A percentile compares a stretch with the other conserved stretches of the same genome.
Conservation (phyloP, 2,113 vertebrate genomes). For the Nothobranchius furzeri region DNA sequence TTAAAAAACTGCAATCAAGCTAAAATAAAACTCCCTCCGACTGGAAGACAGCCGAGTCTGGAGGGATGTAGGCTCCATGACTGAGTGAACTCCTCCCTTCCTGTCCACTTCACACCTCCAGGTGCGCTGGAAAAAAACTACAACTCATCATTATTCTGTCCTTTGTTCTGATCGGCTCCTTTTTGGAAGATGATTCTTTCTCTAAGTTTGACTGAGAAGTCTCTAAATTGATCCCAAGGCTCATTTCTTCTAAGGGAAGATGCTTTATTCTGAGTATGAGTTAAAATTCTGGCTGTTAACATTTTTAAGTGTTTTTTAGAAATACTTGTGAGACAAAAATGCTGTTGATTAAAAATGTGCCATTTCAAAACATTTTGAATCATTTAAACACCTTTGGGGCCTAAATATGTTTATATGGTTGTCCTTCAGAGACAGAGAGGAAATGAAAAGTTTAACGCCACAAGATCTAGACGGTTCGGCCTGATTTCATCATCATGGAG, state of each 20-base stretch:
- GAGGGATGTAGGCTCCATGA: constrained; percentile 31
- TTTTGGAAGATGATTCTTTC: constrained; percentile 32
- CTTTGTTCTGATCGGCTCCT: constrained; percentile 40
- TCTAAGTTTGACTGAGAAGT: constrained; percentile 35
- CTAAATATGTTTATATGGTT: no score
- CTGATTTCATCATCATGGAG: neutral
- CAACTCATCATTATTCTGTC: constrained; percentile 29
- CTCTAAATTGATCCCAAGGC: constrained; percentile 33
- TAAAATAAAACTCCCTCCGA: constrained; percentile 6
- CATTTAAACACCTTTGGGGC: no score
- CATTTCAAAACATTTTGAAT: no score
- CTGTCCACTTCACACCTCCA: constrained; percentile 25
- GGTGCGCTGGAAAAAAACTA: constrained; percentile 52
- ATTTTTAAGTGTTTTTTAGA: no score
- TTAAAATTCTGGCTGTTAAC: no score
- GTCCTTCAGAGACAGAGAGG: no score
- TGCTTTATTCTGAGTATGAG: no score
- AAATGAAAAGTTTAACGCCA: no score
- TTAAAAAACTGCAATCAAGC: constrained; percentile 11
- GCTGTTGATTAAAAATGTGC: no score
- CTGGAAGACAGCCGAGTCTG: constrained; percentile 14
- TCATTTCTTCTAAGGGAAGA: neutral
- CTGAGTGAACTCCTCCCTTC: constrained; percentile 15
- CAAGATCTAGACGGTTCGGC: no score
- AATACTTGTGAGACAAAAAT: no score